Conservation (phyloP, 2,113 vertebrate genomes). For the Brachionichthys hirsutus region DNA sequence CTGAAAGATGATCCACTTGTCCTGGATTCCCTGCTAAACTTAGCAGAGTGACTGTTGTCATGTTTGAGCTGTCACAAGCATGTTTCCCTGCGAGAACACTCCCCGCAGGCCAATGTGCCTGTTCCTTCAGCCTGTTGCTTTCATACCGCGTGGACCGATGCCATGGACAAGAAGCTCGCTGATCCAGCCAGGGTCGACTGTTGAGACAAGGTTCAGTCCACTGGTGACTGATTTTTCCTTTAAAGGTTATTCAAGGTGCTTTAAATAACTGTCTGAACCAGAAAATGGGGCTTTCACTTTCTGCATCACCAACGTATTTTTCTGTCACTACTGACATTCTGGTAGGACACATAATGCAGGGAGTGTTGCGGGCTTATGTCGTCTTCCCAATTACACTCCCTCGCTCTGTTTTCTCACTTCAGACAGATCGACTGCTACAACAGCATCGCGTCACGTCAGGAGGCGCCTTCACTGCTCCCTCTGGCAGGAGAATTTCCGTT, state of each 20-base stretch:
- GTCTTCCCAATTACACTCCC: too few relatives aligned
- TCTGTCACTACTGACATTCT: not conserved
- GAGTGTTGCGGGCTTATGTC: not conserved
- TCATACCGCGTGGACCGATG: slow-evolving; percentile 7
- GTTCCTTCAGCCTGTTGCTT: slow-evolving; percentile 19
- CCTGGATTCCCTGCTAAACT: slow-evolving; percentile 77
- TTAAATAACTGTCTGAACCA: not conserved
- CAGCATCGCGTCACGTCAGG: too few relatives aligned
- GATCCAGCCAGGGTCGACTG: slow-evolving; percentile 23
- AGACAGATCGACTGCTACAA: too few relatives aligned
- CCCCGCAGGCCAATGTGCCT: slow-evolving; percentile 1
- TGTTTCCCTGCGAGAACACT: slow-evolving; percentile 10
- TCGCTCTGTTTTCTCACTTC: too few relatives aligned
- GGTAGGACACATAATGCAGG: too few relatives aligned
- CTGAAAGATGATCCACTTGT: slow-evolving; percentile 68
- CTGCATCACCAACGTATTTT: not conserved
- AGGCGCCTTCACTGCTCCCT: too few relatives aligned
- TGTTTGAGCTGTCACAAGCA: slow-evolving; percentile 33
- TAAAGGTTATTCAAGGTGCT: not conserved
- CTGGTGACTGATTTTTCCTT: too few relatives aligned
- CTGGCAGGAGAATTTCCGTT: too few relatives aligned
- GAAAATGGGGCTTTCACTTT: not conserved
- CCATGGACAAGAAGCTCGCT: slow-evolving; percentile 20
- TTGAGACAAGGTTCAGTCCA: slow-evolving; percentile 1
- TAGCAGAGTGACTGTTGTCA: slow-evolving; percentile 55